Percentiles rank a stretch among this genome's conserved stretches.
phyloP scores from a whole-genome alignment of 30 jellyfish, hydroid and myxozoan species.

The Hydractinia echinata region DNA sequence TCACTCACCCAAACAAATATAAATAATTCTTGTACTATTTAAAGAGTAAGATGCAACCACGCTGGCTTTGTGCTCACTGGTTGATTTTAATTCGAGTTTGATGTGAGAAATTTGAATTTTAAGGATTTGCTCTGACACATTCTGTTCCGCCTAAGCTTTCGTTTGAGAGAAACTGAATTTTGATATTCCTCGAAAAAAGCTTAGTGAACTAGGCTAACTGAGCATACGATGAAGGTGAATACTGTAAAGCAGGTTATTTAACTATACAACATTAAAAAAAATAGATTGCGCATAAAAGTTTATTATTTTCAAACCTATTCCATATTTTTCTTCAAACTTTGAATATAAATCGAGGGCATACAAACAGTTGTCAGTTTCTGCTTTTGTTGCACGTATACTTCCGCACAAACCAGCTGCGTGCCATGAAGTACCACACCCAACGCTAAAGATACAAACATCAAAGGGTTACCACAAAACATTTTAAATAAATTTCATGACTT shows the following conservation, averaged over 20 bases:
- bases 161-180: too few relatives aligned
- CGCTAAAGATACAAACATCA: constrained; percentile 24
- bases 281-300: background rate
- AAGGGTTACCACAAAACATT: background rate
- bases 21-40: too few relatives aligned
- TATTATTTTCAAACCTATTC: constrained; percentile 46
- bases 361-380: constrained; percentile 7
- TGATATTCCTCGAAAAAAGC: too few relatives aligned
- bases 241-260: background rate
- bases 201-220: too few relatives aligned
- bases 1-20: too few relatives aligned
- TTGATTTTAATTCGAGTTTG: too few relatives aligned
- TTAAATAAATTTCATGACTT: background rate
- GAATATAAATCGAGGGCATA: constrained; percentile 58
- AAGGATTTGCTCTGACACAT: too few relatives aligned
- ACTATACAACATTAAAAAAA: background rate
- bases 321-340: constrained; percentile 58
- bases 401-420: constrained; percentile 87
- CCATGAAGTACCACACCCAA: constrained; percentile 97
- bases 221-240: background rate
- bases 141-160: too few relatives aligned
- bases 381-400: constrained; percentile 13
- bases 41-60: too few relatives aligned
- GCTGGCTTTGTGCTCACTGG: too few relatives aligned
- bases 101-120: too few relatives aligned